Percentiles rank a stretch among this genome's conserved stretches.
Conservation (phyloP, 92 coral and sea anemone species). For the Zoanthus solanderi region DNA sequence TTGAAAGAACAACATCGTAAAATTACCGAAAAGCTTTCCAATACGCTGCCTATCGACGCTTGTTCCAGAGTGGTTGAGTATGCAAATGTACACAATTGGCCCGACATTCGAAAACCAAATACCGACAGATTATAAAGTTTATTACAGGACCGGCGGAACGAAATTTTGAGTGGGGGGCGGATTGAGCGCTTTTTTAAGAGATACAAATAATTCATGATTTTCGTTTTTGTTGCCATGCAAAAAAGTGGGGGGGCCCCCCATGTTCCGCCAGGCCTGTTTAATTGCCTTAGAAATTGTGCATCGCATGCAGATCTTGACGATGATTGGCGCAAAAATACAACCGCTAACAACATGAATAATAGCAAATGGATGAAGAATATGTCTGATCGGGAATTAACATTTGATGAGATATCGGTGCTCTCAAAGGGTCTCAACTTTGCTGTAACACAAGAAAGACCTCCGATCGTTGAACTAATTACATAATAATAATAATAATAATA, state of each 20-base stretch:
- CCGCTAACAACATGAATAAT: background rate
- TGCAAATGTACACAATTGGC: conserved; percentile 6
- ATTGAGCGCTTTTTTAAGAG: too few relatives aligned
- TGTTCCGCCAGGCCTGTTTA: background rate
- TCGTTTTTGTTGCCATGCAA: too few relatives aligned
- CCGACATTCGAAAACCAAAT: background rate
- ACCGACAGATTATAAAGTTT: conserved; percentile 5
- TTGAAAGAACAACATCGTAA: conserved; percentile 1
- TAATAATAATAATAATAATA: too few relatives aligned
- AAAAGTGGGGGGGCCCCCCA: too few relatives aligned
- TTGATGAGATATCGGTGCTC: conserved; percentile 19
- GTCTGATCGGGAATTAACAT: conserved; percentile 30
- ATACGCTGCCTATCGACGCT: conserved; percentile 10
- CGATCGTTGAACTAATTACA: conserved; percentile 12
- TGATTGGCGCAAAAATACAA: background rate
- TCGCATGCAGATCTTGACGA: background rate
- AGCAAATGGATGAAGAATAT: conserved; percentile 24
- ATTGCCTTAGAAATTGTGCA: background rate
- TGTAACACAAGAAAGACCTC: conserved; percentile 20
- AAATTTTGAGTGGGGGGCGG: too few relatives aligned
- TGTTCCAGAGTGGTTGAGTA: conserved; percentile 5
- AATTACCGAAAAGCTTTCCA: background rate
- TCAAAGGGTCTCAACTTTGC: conserved; percentile 32
- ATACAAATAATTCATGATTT: too few relatives aligned
- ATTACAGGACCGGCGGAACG: too few relatives aligned